Conservation (phyloP, 2,797 vertebrate species). For the Gambusia yucatana region DNA sequence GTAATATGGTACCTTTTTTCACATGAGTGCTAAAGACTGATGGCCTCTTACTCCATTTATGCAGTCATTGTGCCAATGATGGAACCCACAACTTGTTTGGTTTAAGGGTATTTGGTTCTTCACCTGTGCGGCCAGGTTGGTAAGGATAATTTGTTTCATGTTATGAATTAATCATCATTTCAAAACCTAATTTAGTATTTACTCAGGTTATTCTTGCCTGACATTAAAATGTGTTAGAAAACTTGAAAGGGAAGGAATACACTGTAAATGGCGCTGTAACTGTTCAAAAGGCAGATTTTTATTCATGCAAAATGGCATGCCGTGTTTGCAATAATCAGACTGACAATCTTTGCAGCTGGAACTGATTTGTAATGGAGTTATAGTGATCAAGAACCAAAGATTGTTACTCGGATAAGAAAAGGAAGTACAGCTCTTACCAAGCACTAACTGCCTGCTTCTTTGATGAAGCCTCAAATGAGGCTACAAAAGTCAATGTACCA, state of each 20-base stretch:
- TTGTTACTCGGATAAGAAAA: neutral
- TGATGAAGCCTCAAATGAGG: conserved; percentile 27
- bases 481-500: neutral
- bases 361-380: neutral
- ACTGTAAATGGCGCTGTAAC: neutral
- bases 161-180: neutral
- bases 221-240: neutral
- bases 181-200: neutral
- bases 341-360: neutral
- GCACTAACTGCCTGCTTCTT: conserved; percentile 25
- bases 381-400: neutral
- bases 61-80: neutral
- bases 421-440: conserved; percentile 32
- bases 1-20: neutral
- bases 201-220: neutral
- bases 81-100: neutral
- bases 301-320: neutral
- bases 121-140: neutral
- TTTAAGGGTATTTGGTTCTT: neutral
- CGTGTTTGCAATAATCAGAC: neutral
- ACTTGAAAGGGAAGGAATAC: neutral
- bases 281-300: neutral
- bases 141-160: neutral
- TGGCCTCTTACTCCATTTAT: neutral
- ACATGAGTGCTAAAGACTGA: neutral